Conservation (phyloP, 2,113 vertebrate genomes). For the Gobio gobio region DNA sequence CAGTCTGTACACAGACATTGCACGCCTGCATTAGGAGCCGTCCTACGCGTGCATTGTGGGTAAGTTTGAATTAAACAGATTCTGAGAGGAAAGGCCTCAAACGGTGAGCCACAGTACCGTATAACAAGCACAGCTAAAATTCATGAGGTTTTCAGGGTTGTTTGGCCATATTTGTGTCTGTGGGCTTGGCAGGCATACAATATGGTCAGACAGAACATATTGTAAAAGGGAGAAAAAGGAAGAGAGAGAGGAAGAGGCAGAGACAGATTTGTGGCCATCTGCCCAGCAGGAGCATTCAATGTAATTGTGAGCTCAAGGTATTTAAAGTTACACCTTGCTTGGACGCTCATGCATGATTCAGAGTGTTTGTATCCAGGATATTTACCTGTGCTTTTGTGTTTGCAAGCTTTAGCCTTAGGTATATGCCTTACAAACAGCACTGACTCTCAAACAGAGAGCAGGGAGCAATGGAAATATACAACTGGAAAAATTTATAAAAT, state of each 20-base stretch:
- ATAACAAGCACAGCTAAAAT: slow-evolving; percentile 22
- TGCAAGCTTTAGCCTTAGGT: not conserved
- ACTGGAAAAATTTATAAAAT: not conserved
- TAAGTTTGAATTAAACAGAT: slow-evolving; percentile 25
- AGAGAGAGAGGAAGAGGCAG: not conserved
- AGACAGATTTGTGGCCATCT: slow-evolving; percentile 26
- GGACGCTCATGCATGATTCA: slow-evolving; percentile 9
- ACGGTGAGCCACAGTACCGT: not conserved
- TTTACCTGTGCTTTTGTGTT: slow-evolving; percentile 15
- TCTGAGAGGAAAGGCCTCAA: slow-evolving; percentile 14
- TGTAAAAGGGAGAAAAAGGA: not conserved
- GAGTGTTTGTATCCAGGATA: slow-evolving; percentile 14
- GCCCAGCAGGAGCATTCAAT: slow-evolving; percentile 9
- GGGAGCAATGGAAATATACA: not conserved
- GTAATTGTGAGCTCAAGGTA: not conserved
- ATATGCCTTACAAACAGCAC: not conserved
- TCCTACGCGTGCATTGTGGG: slow-evolving; percentile 9
- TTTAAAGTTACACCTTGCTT: slow-evolving; percentile 5
- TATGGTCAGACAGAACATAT: slow-evolving; percentile 34
- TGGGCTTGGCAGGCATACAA: slow-evolving; percentile 26
- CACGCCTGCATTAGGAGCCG: not conserved
- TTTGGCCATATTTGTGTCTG: slow-evolving; percentile 32
- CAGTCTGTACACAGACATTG: not conserved
- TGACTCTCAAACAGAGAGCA: not conserved
- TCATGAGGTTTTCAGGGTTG: slow-evolving; percentile 39